phyloP scores from a whole-genome alignment of 2,888 invertebrate species.

The Lamellibrachia satsuma region DNA sequence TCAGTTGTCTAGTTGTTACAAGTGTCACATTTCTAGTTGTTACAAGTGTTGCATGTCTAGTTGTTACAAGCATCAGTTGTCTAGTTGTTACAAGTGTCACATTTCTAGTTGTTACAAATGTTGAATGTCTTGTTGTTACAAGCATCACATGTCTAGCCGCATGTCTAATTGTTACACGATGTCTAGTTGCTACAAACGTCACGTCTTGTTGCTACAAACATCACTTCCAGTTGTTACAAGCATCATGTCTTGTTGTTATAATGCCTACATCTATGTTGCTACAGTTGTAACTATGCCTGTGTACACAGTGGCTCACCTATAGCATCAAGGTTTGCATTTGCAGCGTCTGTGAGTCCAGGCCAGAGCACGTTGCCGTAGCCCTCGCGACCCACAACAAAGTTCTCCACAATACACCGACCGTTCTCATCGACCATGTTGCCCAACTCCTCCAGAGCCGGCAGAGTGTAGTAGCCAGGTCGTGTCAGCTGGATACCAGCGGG shows the following conservation, averaged over 20 bases:
- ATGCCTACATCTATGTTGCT: background rate
- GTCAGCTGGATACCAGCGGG: conserved; percentile 81
- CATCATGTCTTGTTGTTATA: background rate
- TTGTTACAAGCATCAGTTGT: too few relatives aligned
- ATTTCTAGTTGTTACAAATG: too few relatives aligned
- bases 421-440: conserved; percentile 72
- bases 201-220: too few relatives aligned
- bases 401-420: conserved; percentile 83
- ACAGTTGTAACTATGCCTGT: background rate
- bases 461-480: conserved; percentile 88
- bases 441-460: conserved; percentile 85
- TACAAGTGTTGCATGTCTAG: background rate
- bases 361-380: conserved; percentile 92
- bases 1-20: background rate
- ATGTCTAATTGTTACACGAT: background rate
- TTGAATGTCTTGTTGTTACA: too few relatives aligned
- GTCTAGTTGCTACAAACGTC: background rate
- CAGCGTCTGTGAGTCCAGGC: conserved; percentile 83
- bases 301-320: conserved; percentile 71
- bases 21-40: background rate
- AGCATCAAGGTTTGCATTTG: conserved; percentile 85
- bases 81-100: too few relatives aligned
- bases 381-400: conserved; percentile 86
- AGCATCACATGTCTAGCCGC: too few relatives aligned
- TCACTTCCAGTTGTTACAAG: background rate